These are phyloP conservation scores for Drosophila kanekoi DNA, from an alignment of 2,888 invertebrate genomes.

Conservation along the genomic window DNA sequence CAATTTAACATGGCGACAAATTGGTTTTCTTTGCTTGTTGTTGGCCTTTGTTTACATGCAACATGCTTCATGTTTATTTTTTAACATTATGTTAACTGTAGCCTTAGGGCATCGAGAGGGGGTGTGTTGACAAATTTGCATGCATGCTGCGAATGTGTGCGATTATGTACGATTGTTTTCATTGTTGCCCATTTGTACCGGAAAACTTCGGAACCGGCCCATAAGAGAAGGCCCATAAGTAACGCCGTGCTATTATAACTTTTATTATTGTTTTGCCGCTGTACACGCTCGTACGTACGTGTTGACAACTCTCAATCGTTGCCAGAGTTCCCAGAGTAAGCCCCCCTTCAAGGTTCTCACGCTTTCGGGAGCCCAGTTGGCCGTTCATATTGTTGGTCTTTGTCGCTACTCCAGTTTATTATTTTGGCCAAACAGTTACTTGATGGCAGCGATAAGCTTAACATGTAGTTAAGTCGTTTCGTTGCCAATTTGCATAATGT, in stretches of 20 bases:
- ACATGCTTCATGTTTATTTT: slow-evolving; percentile 15
- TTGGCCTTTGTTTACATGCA: slow-evolving; percentile 1
- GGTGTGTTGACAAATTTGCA: slow-evolving; percentile 51
- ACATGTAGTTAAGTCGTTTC: slow-evolving; percentile 63
- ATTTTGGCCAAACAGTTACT: slow-evolving; percentile 59
- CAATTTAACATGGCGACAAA: slow-evolving; percentile 32
- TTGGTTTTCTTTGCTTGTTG: slow-evolving; percentile 17
- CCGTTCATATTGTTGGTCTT: slow-evolving; percentile 1
- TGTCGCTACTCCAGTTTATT: slow-evolving; percentile 60
- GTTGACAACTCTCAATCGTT: slow-evolving; percentile 26
- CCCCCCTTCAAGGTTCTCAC: slow-evolving; percentile 47
- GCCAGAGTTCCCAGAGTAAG: slow-evolving; percentile 15
- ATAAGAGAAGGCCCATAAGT: slow-evolving; percentile 17
- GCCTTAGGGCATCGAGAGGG: neutral
- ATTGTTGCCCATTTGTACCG: slow-evolving; percentile 2
- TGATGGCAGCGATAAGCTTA: slow-evolving; percentile 61
- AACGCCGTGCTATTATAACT: slow-evolving; percentile 34
- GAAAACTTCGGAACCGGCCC: slow-evolving; percentile 1
- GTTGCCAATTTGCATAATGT: slow-evolving; percentile 70
- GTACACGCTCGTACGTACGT: slow-evolving; percentile 19
- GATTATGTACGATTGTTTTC: slow-evolving; percentile 29
- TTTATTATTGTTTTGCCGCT: slow-evolving; percentile 34
- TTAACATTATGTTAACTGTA: slow-evolving; percentile 62
- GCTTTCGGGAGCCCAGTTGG: slow-evolving; percentile 31
- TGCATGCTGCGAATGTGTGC: slow-evolving; percentile 43